Percentiles rank a stretch among this genome's conserved stretches.
These are phyloP conservation scores for Chloebia gouldiae DNA, from an alignment of 2,113 vertebrate genomes.

Conservation along the genomic window DNA sequence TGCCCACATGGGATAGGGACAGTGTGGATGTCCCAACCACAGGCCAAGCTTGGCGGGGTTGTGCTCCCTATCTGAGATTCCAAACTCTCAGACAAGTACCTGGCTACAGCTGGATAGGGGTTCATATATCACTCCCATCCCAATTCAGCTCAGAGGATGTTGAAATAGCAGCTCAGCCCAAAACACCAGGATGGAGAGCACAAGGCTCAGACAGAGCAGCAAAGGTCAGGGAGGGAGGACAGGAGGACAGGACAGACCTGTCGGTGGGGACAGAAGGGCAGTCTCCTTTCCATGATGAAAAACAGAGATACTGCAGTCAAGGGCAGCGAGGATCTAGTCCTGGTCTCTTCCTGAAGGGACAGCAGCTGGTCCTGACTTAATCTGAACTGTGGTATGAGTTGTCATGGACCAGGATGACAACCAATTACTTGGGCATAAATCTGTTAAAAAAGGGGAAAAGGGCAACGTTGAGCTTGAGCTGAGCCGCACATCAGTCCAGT, in stretches of 20 bases:
- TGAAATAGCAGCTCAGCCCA: neutral
- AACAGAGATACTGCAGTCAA: neutral
- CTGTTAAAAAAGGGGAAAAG: neutral
- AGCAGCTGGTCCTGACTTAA: neutral
- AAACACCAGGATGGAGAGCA: accelerated
- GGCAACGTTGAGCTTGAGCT: neutral
- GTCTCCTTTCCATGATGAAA: neutral
- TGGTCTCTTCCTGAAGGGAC: neutral
- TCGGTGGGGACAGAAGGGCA: neutral
- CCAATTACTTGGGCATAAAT: neutral
- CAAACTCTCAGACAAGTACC: neutral
- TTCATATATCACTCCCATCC: neutral
- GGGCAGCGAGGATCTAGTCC: neutral
- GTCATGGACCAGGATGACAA: neutral
- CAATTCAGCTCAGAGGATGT: neutral
- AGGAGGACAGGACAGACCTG: constrained; percentile 39
- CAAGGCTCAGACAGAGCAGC: neutral
- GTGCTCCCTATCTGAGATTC: neutral
- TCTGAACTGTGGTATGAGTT: neutral
- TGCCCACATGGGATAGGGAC: neutral
- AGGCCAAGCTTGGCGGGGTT: neutral
- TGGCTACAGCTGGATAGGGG: too few species aligned
- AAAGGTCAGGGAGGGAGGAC: neutral
- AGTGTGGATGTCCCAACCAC: neutral
- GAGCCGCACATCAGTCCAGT: neutral